Conservation (phyloP, 2,113 vertebrate genomes). For the Pipa parva region DNA sequence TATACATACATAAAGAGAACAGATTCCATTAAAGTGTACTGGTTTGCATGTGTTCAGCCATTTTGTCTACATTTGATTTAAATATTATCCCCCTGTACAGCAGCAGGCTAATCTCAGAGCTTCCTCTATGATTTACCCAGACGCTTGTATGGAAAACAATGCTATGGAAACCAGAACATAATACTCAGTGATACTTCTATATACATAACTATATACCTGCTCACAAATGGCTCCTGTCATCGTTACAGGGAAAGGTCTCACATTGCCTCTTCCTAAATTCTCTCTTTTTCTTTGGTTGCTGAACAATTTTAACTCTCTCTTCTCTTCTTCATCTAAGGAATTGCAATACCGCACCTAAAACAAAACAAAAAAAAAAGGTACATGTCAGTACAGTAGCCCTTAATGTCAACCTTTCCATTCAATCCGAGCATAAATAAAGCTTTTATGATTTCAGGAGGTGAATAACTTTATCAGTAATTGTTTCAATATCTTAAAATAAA, state of each 20-base stretch:
- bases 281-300: slow-evolving; percentile 94
- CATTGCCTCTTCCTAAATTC: slow-evolving; percentile 89
- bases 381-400: too few species aligned
- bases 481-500: too few species aligned
- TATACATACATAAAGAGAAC: neutral
- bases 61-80: too few species aligned
- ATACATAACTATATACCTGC: slow-evolving; percentile 68
- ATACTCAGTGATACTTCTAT: too few species aligned
- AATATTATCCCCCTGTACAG: too few species aligned
- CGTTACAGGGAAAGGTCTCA: slow-evolving; percentile 90
- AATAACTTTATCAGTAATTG: too few species aligned
- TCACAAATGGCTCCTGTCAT: slow-evolving; percentile 96
- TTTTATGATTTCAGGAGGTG: too few species aligned
- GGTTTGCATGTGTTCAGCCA: neutral
- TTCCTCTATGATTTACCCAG: neutral
- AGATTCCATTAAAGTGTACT: neutral
- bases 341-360: slow-evolving; percentile 91
- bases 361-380: neutral
- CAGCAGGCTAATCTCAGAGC: too few species aligned
- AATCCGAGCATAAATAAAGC: too few species aligned
- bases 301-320: slow-evolving; percentile 94
- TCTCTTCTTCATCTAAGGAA: slow-evolving; percentile 93
- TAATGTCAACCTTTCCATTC: too few species aligned
- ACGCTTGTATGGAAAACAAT: neutral
- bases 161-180: neutral